phyloP scores from a whole-genome alignment of 2,797 vertebrate genomes.

The Siniperca undulata region DNA sequence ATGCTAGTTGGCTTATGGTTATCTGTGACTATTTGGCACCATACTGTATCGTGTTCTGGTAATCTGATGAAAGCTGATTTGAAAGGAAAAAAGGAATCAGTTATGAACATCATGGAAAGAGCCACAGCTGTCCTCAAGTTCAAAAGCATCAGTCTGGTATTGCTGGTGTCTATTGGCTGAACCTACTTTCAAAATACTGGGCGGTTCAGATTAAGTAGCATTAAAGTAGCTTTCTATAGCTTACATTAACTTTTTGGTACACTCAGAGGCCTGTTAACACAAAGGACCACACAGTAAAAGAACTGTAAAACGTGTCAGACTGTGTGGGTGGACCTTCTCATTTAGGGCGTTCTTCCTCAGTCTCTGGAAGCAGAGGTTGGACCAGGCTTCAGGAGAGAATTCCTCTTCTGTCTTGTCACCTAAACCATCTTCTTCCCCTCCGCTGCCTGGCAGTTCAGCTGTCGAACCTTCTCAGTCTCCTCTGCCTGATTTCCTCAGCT shows the following conservation, averaged over 20 bases:
- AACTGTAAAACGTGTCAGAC: background rate
- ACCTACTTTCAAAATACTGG: background rate
- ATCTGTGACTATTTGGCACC: background rate
- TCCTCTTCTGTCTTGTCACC: slow-evolving; percentile 1
- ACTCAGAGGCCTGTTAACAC: background rate
- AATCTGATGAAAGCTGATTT: background rate
- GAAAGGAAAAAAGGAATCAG: background rate
- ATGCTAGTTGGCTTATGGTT: background rate
- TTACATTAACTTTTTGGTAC: background rate
- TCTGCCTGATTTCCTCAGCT: slow-evolving; percentile 75
- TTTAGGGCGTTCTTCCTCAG: background rate
- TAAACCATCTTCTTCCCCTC: background rate
- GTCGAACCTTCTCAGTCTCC: slow-evolving; percentile 81
- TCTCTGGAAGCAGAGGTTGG: slow-evolving; percentile 11
- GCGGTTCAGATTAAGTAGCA: background rate
- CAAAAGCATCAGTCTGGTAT: background rate
- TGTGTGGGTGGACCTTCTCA: slow-evolving; percentile 15
- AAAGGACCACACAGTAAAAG: background rate
- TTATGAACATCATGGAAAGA: background rate
- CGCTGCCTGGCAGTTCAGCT: slow-evolving; percentile 40
- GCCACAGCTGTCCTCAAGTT: background rate
- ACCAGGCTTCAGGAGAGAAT: background rate
- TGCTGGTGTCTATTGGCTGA: background rate
- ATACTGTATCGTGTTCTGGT: background rate
- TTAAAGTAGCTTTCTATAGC: slow-evolving; percentile 3